Percentiles rank a stretch among this genome's conserved stretches.
phyloP scores from a whole-genome alignment of 1,140 invertebrate genomes.

The Caenorhabditis briggsae region DNA sequence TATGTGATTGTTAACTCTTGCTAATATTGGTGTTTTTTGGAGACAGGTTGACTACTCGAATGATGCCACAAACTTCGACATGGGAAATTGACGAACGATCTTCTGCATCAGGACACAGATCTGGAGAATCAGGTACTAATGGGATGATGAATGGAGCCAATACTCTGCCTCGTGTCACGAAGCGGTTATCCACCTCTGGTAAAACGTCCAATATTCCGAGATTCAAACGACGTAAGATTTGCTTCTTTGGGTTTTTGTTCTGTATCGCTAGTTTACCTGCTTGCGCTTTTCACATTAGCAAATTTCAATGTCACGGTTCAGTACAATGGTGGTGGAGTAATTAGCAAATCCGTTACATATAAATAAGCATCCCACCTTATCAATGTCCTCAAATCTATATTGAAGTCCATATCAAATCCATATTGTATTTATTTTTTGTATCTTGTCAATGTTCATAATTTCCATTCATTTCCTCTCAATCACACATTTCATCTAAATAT shows the following conservation, averaged over 20 bases:
- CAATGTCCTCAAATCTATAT: too few species aligned
- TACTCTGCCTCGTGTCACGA: slow-evolving; percentile 21
- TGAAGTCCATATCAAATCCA: too few species aligned
- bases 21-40: slow-evolving; percentile 12
- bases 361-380: too few species aligned
- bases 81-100: slow-evolving; percentile 20
- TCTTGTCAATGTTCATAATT: too few species aligned
- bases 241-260: background rate
- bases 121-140: background rate
- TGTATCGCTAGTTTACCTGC: background rate
- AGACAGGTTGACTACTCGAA: slow-evolving; percentile 6
- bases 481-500: too few species aligned
- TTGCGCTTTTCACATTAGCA: background rate
- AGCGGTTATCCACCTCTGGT: background rate
- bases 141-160: slow-evolving; percentile 23
- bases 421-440: too few species aligned
- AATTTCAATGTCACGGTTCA: background rate
- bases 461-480: too few species aligned
- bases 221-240: slow-evolving; percentile 48
- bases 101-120: background rate
- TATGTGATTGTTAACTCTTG: slow-evolving; percentile 1
- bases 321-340: background rate
- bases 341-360: background rate
- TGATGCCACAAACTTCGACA: slow-evolving; percentile 13
- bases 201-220: slow-evolving; percentile 35